These are phyloP conservation scores for Florisuga fusca DNA, from an alignment of 2,797 vertebrate genomes.

Conservation along the genomic window DNA sequence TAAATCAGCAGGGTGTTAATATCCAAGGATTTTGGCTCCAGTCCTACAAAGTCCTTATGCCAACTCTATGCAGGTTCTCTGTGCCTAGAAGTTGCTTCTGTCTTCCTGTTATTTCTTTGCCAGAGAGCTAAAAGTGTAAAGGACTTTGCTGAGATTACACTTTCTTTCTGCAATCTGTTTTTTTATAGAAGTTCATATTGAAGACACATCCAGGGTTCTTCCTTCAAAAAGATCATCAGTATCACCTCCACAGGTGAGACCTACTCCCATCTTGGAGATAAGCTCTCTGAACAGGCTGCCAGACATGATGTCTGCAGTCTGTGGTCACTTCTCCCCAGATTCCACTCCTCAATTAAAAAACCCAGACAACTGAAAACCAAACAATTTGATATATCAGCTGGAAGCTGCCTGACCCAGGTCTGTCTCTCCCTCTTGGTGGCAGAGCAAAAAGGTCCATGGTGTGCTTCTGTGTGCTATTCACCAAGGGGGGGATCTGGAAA, in stretches of 20 bases:
- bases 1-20: constrained; percentile 35
- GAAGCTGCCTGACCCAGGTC: not conserved
- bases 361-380: not conserved
- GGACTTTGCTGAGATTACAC: not conserved
- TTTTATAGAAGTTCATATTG: not conserved
- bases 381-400: not conserved
- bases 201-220: not conserved
- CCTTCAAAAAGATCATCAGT: not conserved
- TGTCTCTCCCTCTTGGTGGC: not conserved
- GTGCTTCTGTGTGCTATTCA: not conserved
- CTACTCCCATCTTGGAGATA: not conserved
- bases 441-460: not conserved
- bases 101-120: not conserved
- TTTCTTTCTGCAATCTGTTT: not conserved
- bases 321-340: not conserved
- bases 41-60: not conserved
- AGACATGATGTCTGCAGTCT: not conserved
- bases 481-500: not conserved
- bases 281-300: not conserved
- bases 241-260: not conserved
- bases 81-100: not conserved
- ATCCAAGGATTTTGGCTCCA: constrained; percentile 13
- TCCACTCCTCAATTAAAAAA: not conserved
- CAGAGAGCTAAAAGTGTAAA: not conserved
- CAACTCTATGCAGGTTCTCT: not conserved